A percentile compares a stretch with the other conserved stretches of the same genome.
These are phyloP conservation scores for Pagrus major DNA, from an alignment of 2,113 vertebrate genomes.

Conservation along the genomic window DNA sequence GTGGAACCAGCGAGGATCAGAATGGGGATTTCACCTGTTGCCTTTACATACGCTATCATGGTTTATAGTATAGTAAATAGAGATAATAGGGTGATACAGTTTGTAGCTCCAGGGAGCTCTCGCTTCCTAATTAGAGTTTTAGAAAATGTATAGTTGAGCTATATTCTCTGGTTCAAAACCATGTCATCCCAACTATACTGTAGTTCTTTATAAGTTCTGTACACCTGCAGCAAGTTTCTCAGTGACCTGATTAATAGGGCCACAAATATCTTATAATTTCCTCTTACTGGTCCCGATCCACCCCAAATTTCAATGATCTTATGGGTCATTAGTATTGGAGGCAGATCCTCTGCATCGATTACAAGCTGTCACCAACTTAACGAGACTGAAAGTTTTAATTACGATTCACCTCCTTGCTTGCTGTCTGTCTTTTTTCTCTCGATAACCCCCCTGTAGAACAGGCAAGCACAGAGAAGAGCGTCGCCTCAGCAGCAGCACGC, in stretches of 20 bases:
- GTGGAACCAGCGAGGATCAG: conserved; percentile 33
- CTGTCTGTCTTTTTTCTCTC: conserved; percentile 60
- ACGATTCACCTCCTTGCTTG: conserved; percentile 67
- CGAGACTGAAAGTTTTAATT: conserved; percentile 82
- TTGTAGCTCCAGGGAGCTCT: conserved; percentile 41
- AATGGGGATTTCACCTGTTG: conserved; percentile 30
- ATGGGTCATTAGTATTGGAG: conserved; percentile 74
- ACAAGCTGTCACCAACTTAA: conserved; percentile 81
- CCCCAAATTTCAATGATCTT: conserved; percentile 70
- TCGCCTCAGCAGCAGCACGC: background rate
- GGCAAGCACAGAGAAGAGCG: conserved; percentile 1
- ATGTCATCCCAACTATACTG: conserved; percentile 19
- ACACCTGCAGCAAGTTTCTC: conserved; percentile 65
- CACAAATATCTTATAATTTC: conserved; percentile 82
- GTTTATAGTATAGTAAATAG: conserved; percentile 48
- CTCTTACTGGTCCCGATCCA: conserved; percentile 59
- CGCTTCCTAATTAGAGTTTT: conserved; percentile 60
- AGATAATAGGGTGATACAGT: conserved; percentile 37
- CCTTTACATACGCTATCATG: conserved; percentile 11
- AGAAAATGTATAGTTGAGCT: conserved; percentile 41
- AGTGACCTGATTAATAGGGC: conserved; percentile 80
- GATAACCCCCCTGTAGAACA: conserved; percentile 24
- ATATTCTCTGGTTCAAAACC: background rate
- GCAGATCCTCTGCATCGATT: conserved; percentile 78
- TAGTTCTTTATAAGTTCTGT: conserved; percentile 31